Evolutionary conservation across 2,797 vertebrate species (phyloP).

Genomic region (Bradypodion ventrale): DNA sequence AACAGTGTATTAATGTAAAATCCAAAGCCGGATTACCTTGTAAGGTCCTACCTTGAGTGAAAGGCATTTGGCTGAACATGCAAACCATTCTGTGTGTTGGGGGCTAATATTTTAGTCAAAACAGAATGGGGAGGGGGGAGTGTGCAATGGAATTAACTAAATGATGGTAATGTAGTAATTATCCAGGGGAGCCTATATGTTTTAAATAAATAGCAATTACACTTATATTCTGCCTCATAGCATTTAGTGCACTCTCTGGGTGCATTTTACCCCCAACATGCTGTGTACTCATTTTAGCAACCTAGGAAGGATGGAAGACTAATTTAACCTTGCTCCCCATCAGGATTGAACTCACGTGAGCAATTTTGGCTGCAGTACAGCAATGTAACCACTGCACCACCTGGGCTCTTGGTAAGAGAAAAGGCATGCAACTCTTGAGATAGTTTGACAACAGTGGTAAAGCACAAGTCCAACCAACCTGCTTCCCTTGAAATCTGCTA

Average conservation of each 20-base stretch:
- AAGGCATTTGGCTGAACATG: conserved; percentile 3
- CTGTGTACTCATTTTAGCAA: no score
- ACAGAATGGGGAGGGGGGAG: not conserved
- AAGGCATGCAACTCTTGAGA: conserved; percentile 27
- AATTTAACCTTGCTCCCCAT: no score
- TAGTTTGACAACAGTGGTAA: conserved; percentile 7
- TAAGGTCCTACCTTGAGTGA: not conserved
- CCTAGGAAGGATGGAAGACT: no score
- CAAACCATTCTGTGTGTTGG: accelerated
- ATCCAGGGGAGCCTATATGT: not conserved
- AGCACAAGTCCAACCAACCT: not conserved
- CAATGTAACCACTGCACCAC: no score
- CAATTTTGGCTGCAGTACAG: no score
- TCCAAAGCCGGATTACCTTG: conserved; percentile 8
- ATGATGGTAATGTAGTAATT: no score
- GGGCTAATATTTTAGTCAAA: not conserved
- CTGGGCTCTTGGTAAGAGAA: no score
- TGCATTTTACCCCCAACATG: no score
- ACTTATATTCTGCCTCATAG: no score
- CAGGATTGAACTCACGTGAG: no score
- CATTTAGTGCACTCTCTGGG: no score
- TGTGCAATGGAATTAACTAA: accelerated
- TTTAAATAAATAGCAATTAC: no score
- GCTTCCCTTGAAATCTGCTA: not conserved
- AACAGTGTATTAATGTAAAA: conserved; percentile 21